Evolutionary conservation across 2,888 invertebrate species (phyloP), one percentile per base, ranked within the genome.

Genomic region (Agrenia bidenticulata): DNA sequence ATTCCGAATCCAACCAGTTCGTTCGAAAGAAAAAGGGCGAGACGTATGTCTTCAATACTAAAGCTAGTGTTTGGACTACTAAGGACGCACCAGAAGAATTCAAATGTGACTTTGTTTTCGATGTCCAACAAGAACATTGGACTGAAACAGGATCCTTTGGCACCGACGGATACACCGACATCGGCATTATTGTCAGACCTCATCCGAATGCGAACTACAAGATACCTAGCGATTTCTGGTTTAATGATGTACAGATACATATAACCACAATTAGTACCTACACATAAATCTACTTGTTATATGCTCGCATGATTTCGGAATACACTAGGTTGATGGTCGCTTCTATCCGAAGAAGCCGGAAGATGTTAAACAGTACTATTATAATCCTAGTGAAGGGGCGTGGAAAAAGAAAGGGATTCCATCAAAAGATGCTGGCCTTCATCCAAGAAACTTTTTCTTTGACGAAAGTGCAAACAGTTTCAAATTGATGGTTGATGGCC

Each of bases 31-130:
- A 63, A 11, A 27, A 27, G 0, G 56, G 32, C 4, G 39, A 37
- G 0, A 7, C 24, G 1, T 69, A 66, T 21, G 45, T 21, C 2
- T 69, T 61, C 17, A 65, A 69, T 26, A 39, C 51, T 2, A 41
- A 27, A 17, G 49, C 19, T 4, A 55, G 55, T 41, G 37, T 63
- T 19, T 70, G 70, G 70, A 70, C 67, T 49, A 64, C 58, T 27
- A 41, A n/a, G 7, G 26, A 32, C 7, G 39, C 13, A 1, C 41
- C 54, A 26, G 41, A 27, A n/a, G 51, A 67, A 17, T 42, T 66
- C n/a, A 23, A 37, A 1, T 49, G 53, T 0, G 27, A 64, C 7
- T 67, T 49, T 23, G 50, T 2, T 15, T 67, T 42, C 19, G 64
- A 66, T 55, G n/a, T 64, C 0, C 45, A 45, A 13, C 2, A 11